Evolutionary conservation across 2,797 vertebrate genomes (phyloP).

Genomic region (Hydrolagus colliei): DNA sequence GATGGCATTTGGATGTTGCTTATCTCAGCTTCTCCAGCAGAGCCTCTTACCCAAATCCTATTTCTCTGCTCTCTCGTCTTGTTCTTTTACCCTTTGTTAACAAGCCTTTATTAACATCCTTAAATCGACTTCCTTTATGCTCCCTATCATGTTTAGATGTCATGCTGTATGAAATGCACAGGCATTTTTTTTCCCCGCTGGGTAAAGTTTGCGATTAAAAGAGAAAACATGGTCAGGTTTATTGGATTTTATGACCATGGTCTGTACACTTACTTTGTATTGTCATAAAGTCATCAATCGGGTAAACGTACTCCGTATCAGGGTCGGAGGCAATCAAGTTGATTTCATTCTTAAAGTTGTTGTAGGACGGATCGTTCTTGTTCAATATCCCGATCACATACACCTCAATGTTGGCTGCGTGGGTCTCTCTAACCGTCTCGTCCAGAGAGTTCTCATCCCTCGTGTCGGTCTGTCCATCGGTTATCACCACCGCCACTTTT

Average conservation of each 20-base stretch:
- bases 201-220: not conserved
- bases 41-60: too few relatives aligned
- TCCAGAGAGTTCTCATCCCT: slow-evolving; percentile 54
- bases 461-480: slow-evolving; percentile 63
- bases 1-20: too few relatives aligned
- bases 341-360: slow-evolving; percentile 65
- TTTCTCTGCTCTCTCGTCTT: too few relatives aligned
- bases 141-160: too few relatives aligned
- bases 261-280: slow-evolving; percentile 26
- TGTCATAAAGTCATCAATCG: slow-evolving; percentile 62
- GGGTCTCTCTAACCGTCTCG: slow-evolving; percentile 50
- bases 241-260: not conserved
- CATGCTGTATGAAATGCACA: too few relatives aligned
- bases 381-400: slow-evolving; percentile 71
- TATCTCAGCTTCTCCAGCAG: too few relatives aligned
- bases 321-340: slow-evolving; percentile 69
- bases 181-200: too few relatives aligned
- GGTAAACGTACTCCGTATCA: slow-evolving; percentile 62
- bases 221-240: not conserved
- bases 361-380: slow-evolving; percentile 53
- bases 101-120: too few relatives aligned
- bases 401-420: slow-evolving; percentile 53
- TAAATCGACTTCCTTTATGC: too few relatives aligned
- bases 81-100: too few relatives aligned
- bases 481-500: slow-evolving; percentile 71